Base-by-base conservation (phyloP, 2,888 invertebrate genomes). In the Brenthis hecate region DNA sequence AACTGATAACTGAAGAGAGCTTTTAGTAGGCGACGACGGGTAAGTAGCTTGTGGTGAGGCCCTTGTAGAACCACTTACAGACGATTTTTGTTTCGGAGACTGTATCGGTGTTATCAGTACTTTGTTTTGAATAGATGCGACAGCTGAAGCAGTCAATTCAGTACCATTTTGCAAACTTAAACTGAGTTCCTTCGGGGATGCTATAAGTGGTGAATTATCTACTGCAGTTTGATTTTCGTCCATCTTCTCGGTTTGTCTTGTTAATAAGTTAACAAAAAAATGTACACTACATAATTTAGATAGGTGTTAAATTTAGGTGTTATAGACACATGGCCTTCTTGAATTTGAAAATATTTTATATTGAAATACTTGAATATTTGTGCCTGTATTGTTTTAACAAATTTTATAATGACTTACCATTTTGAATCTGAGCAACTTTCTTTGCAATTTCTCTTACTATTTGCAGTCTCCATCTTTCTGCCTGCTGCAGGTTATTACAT, bases 401-500 rank as follows among this genome's bases (percentile, higher is more conserved):
- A 11, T 16, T n/a, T 8, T 43, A 50, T 54, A 28, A 50, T 19
- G 61, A 73, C 80, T 74, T 78, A 96, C 96, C 98, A 91, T 99
- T 99, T 86, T 99, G 99, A 84, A 99, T 99, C 88, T 99, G 98
- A 1, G 99, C 97, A 0, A 99, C 99, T 93, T 99, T 99, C 83
- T 98, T 97, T 0, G 99, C 98, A 55, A 99, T 97, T 90, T 99
- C 99, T 68, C 99, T 94, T 67, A 99, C 98, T 70, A 99, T 98
- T 86, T 99, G 99, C 87, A 98, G 94, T 73, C 99, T 94, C 96
- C 98, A 99, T 91, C 98, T 98, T 85, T 99, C 99, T 50, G 98
- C 98, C 83, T 98, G 97, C 53, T 96, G 95, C 51, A 99, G 87
- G 82, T 98, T 98, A 76, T 96, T 96, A 91, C 99, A 99, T 83